Evolutionary conservation across 2,113 vertebrate species (phyloP).

Genomic region (Barnardius zonarius): DNA sequence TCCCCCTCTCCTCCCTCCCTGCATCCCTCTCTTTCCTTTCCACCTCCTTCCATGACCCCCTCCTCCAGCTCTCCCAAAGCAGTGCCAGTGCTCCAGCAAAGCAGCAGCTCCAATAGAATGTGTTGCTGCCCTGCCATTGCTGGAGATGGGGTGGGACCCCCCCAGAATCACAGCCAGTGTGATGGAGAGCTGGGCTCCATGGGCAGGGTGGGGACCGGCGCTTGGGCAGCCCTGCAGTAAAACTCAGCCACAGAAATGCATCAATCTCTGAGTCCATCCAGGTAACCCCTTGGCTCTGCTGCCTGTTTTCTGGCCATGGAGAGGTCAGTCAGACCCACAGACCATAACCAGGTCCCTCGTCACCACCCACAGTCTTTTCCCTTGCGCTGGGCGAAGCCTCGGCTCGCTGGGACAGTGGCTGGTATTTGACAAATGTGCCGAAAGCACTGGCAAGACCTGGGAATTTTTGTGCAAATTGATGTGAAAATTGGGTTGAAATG

Average conservation of each 20-base stretch:
- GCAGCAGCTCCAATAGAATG: background rate
- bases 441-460: background rate
- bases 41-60: background rate
- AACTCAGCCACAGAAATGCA: background rate
- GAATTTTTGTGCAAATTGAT: constrained; percentile 29
- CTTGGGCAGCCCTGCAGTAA: background rate
- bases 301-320: background rate
- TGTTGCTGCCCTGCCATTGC: fast-evolving
- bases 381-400: background rate
- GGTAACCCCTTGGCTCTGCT: background rate
- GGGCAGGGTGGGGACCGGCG: background rate
- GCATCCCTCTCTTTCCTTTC: background rate
- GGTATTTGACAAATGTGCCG: constrained; percentile 1
- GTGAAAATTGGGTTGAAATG: constrained; percentile 57
- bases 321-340: fast-evolving
- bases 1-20: background rate
- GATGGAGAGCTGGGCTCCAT: fast-evolving
- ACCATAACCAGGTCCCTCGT: background rate
- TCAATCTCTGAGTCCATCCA: fast-evolving
- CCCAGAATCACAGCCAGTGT: fast-evolving
- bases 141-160: background rate
- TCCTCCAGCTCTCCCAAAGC: background rate
- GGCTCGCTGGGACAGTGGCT: background rate
- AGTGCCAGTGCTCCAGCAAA: fast-evolving
- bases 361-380: background rate